Evolutionary conservation across 2,113 vertebrate species (phyloP).

Genomic region (Neopipo cinnamomea): DNA sequence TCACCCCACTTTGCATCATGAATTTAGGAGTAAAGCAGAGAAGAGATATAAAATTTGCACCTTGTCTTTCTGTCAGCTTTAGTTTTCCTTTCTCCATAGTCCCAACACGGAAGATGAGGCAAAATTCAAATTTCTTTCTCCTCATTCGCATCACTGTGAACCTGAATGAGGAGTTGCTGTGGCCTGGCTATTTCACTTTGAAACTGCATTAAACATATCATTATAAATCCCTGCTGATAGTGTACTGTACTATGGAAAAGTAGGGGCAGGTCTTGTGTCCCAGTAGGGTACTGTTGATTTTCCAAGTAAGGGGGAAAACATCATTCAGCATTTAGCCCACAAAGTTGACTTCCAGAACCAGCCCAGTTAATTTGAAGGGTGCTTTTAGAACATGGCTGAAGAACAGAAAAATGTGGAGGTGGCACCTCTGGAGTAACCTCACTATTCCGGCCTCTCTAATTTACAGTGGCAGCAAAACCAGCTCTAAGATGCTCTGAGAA

Average conservation of each 20-base stretch:
- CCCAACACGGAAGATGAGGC: neutral
- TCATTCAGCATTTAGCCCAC: neutral
- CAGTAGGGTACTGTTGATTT: neutral
- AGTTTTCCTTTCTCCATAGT: neutral
- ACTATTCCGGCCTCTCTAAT: neutral
- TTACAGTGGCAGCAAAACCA: neutral
- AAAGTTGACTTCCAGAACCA: neutral
- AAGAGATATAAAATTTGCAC: neutral
- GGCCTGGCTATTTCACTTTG: neutral
- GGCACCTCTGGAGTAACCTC: neutral
- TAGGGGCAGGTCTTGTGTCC: neutral
- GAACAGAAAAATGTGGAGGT: neutral
- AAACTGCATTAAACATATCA: neutral
- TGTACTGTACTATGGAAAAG: neutral
- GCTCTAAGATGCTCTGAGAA: neutral
- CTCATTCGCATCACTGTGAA: neutral
- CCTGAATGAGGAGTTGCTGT: neutral
- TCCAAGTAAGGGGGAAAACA: neutral
- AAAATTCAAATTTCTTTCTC: neutral
- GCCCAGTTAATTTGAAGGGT: neutral
- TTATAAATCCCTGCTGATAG: neutral
- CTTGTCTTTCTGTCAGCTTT: neutral
- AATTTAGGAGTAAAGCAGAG: neutral
- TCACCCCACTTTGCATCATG: neutral
- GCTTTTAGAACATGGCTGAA: neutral